These are phyloP conservation scores for Apostichopus leukothele DNA, from an alignment of 53 echinoderm and acorn worm genomes.

Conservation along the genomic window DNA sequence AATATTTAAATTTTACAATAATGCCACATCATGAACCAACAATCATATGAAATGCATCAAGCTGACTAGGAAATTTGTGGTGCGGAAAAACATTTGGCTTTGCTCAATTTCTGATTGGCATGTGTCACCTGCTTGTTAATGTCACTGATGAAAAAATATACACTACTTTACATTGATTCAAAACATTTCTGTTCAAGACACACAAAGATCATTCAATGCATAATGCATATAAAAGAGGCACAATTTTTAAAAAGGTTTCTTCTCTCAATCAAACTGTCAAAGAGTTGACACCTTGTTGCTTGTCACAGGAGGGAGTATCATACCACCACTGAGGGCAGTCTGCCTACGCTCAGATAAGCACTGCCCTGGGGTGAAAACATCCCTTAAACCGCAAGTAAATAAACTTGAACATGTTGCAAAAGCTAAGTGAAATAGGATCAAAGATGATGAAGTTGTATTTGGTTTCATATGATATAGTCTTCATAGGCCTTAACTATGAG, in stretches of 20 bases:
- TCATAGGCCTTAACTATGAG: background rate
- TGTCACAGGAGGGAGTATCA: background rate
- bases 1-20: no score
- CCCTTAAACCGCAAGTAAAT: background rate
- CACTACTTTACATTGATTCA: no score
- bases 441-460: background rate
- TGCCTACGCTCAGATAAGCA: background rate
- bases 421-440: background rate
- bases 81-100: background rate
- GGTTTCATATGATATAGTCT: background rate
- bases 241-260: background rate
- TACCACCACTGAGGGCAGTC: background rate
- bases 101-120: background rate
- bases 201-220: no score
- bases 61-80: no score
- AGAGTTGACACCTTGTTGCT: background rate
- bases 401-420: constrained; percentile 2
- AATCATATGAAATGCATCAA: no score
- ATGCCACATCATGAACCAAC: no score
- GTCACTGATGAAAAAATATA: no score
- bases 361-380: background rate
- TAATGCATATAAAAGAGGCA: no score
- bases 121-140: background rate
- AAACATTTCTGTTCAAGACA: no score
- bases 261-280: background rate